Evolutionary conservation across 1,140 invertebrate genomes (phyloP).

Genomic region (Helicoverpa zea): DNA sequence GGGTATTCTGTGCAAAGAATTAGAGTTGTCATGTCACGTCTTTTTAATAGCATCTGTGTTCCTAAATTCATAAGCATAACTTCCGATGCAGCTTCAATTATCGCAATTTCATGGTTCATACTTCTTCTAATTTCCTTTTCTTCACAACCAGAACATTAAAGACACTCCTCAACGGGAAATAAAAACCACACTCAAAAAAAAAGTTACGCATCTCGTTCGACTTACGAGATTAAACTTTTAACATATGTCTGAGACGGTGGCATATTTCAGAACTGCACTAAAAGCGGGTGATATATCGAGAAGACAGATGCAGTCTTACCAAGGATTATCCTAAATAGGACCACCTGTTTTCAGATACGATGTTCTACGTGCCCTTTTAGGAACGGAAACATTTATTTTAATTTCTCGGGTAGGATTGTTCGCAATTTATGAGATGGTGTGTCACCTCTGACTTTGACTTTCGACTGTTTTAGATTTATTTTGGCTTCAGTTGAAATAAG

Average conservation of each 20-base stretch:
- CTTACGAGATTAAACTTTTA: slow-evolving; percentile 60
- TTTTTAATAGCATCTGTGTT: too few species aligned
- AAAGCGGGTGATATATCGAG: slow-evolving; percentile 57
- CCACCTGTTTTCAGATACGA: slow-evolving; percentile 76
- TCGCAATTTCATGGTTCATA: background rate
- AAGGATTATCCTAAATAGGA: slow-evolving; percentile 78
- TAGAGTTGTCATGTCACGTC: too few species aligned
- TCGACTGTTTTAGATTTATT: slow-evolving; percentile 38
- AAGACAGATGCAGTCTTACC: slow-evolving; percentile 70
- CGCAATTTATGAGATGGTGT: slow-evolving; percentile 49
- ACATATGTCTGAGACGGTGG: slow-evolving; percentile 66
- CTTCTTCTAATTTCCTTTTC: slow-evolving; percentile 3
- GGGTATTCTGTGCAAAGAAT: too few species aligned
- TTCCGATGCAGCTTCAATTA: too few species aligned
- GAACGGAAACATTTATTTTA: slow-evolving; percentile 74
- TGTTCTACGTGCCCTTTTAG: slow-evolving; percentile 61
- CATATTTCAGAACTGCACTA: slow-evolving; percentile 64
- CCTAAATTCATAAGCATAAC: too few species aligned
- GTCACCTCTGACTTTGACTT: slow-evolving; percentile 36
- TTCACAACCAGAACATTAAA: background rate
- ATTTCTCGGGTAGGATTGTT: slow-evolving; percentile 60
- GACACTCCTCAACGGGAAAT: background rate
- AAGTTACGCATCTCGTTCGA: slow-evolving; percentile 56
- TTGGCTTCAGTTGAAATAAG: background rate
- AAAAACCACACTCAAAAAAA: slow-evolving; percentile 53